Evolutionary conservation across 2,113 vertebrate species (phyloP).

Genomic region (Upupa epops): DNA sequence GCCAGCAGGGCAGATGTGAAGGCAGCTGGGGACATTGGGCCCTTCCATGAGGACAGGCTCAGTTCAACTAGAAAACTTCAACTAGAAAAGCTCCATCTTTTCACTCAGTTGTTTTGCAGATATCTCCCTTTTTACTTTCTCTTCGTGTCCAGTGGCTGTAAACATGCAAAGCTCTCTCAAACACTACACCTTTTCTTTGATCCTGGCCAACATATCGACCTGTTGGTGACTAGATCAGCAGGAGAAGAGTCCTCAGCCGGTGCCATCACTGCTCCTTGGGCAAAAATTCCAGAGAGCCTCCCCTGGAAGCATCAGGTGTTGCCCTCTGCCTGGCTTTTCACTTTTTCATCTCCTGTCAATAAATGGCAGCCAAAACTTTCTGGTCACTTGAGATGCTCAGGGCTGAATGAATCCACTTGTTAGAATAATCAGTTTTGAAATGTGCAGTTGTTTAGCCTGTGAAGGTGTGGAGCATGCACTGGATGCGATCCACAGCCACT

Average conservation of each 20-base stretch:
- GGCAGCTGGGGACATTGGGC: neutral
- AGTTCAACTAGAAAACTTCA: neutral
- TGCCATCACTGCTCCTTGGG: fast-evolving
- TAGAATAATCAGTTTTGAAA: neutral
- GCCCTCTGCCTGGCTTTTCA: neutral
- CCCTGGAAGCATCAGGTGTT: neutral
- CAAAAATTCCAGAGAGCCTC: neutral
- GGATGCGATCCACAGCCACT: neutral
- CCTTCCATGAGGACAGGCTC: neutral
- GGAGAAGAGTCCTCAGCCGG: neutral
- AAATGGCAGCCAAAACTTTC: neutral
- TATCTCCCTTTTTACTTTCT: no score
- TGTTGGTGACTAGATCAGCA: neutral
- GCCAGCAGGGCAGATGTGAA: neutral
- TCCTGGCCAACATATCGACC: neutral
- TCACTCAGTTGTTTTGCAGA: neutral
- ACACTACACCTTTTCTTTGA: neutral
- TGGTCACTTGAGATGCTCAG: neutral
- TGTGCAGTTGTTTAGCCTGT: neutral
- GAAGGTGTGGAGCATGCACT: fast-evolving
- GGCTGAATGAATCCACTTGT: neutral
- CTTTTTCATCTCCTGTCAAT: neutral
- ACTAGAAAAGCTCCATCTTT: neutral
- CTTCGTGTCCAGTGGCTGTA: neutral
- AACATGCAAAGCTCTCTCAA: neutral